These are phyloP conservation scores for Willisornis vidua DNA, from an alignment of 2,113 vertebrate genomes.

Conservation along the genomic window DNA sequence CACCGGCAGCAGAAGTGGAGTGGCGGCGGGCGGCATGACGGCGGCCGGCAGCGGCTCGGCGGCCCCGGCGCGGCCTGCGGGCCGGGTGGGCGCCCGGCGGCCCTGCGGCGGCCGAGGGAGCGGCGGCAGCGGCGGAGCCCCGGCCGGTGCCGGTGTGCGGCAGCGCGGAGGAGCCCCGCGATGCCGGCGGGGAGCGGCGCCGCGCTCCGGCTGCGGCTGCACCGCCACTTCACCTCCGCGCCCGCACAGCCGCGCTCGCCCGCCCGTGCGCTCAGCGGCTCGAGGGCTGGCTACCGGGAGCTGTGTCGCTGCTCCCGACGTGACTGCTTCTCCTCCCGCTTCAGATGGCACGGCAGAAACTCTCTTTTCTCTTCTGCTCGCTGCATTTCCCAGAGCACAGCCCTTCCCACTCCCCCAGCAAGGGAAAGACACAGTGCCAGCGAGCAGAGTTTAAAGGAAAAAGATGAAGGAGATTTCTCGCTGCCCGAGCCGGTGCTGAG, in stretches of 20 bases:
- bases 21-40: slow-evolving; percentile 10
- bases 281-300: background rate
- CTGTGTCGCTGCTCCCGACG: background rate
- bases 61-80: background rate
- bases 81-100: too few species aligned
- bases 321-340: background rate
- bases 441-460: background rate
- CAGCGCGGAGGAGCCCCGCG: too few species aligned
- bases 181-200: too few species aligned
- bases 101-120: too few species aligned
- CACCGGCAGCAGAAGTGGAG: background rate
- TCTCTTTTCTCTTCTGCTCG: background rate
- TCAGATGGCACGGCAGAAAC: background rate
- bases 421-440: background rate
- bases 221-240: too few species aligned
- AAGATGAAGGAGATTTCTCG: background rate
- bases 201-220: too few species aligned
- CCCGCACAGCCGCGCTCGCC: too few species aligned
- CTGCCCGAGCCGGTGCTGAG: background rate
- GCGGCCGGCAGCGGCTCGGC: background rate
- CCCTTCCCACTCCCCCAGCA: background rate
- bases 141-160: too few species aligned
- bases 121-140: too few species aligned
- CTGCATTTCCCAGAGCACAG: background rate
- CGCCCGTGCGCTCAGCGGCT: background rate